Conservation (phyloP, 2,888 invertebrate species). For the Chrysolina americana region DNA sequence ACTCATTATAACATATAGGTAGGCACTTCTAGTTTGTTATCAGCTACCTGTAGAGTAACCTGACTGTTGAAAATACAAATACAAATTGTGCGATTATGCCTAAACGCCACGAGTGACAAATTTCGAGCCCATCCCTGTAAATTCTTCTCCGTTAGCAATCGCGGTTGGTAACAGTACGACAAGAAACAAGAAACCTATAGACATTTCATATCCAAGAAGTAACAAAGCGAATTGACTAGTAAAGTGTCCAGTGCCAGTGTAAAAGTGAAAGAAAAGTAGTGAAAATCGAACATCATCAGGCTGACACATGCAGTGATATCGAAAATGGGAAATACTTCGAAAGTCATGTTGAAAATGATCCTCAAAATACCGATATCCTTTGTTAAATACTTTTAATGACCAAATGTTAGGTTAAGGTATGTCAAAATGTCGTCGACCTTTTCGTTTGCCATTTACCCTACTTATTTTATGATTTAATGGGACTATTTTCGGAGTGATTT, state of each 20-base stretch:
- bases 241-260: conserved; percentile 31
- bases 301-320: conserved; percentile 18
- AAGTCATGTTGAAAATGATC: conserved; percentile 34
- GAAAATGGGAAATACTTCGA: conserved; percentile 33
- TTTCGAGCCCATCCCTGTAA: conserved; percentile 35
- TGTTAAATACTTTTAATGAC: conserved; percentile 43
- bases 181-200: conserved; percentile 41
- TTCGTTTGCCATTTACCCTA: conserved; percentile 57
- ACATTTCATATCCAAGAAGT: conserved; percentile 41
- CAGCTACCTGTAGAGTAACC: too few species aligned
- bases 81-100: conserved; percentile 4
- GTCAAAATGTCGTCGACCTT: conserved; percentile 68
- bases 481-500: conserved; percentile 10
- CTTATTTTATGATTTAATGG: conserved; percentile 46
- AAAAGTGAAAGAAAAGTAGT: conserved; percentile 36
- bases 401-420: conserved; percentile 62
- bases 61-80: not conserved
- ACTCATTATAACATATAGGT: too few species aligned
- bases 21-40: too few species aligned
- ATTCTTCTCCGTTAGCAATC: conserved; percentile 45
- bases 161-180: conserved; percentile 43
- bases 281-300: conserved; percentile 26
- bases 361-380: conserved; percentile 23
- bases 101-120: conserved; percentile 7
- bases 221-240: conserved; percentile 43